phyloP scores from a whole-genome alignment of 1,140 invertebrate species.

The Microplitis demolitor region DNA sequence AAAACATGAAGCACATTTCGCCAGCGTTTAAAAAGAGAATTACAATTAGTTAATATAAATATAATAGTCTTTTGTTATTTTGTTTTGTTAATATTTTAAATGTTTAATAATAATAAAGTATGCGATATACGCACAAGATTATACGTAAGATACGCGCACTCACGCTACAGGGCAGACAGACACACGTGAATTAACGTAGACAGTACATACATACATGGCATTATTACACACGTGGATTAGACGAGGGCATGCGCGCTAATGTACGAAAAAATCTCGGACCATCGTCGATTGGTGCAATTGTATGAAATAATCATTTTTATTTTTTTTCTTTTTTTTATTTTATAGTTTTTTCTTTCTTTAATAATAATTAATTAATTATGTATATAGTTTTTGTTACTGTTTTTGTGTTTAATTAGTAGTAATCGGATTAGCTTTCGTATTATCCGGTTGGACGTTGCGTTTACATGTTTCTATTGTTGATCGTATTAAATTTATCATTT shows the following conservation, averaged over 20 bases:
- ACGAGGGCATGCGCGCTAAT: slow-evolving; percentile 1
- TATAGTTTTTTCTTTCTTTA: background rate
- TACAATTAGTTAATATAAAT: slow-evolving; percentile 27
- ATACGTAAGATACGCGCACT: background rate
- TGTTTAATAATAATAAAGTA: background rate
- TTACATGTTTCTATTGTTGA: slow-evolving; percentile 33
- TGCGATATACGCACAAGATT: slow-evolving; percentile 36
- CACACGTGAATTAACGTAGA: slow-evolving; percentile 7
- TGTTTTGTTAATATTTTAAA: no score
- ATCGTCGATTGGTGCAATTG: slow-evolving; percentile 9
- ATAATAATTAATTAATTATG: slow-evolving; percentile 20
- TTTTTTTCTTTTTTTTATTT: slow-evolving; percentile 10
- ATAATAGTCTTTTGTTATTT: slow-evolving; percentile 31
- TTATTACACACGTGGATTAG: background rate
- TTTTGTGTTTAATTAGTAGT: background rate
- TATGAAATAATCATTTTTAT: slow-evolving; percentile 16
- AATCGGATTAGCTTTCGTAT: slow-evolving; percentile 26
- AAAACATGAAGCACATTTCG: slow-evolving; percentile 41
- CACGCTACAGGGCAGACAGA: slow-evolving; percentile 18
- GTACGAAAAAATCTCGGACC: slow-evolving; percentile 1
- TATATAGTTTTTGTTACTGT: background rate
- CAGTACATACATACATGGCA: slow-evolving; percentile 13
- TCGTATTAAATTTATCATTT: slow-evolving; percentile 35
- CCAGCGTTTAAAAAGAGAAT: slow-evolving; percentile 36
- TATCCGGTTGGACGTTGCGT: slow-evolving; percentile 33